phyloP scores from a whole-genome alignment of 2,888 invertebrate genomes.

The Eristalis tenax region DNA sequence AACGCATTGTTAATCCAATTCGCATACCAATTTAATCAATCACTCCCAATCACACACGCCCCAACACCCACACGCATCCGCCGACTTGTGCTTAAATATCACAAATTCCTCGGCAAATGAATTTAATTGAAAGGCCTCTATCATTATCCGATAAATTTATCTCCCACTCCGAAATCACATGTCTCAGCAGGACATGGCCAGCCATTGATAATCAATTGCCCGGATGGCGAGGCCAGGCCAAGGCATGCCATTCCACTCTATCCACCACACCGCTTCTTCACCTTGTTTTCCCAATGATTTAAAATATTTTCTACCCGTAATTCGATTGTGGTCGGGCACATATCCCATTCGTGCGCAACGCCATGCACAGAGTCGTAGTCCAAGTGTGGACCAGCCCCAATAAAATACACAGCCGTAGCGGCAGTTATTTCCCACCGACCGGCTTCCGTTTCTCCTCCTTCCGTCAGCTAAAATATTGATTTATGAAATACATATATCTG shows the following conservation, averaged over 20 bases:
- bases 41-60: constrained; percentile 14
- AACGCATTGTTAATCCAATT: constrained; percentile 40
- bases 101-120: constrained; percentile 50
- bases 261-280: neutral
- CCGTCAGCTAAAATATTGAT: constrained; percentile 41
- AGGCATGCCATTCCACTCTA: neutral
- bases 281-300: constrained; percentile 35
- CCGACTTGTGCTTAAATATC: neutral
- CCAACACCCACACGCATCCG: neutral
- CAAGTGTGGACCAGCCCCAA: neutral
- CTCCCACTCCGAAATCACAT: constrained; percentile 41
- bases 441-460: constrained; percentile 1
- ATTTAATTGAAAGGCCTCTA: constrained; percentile 58
- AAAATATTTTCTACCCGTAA: constrained; percentile 49
- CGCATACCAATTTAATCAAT: neutral
- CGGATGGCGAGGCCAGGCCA: constrained; percentile 18
- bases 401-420: neutral
- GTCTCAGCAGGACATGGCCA: constrained; percentile 40
- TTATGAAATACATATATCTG: constrained; percentile 25
- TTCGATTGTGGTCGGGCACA: constrained; percentile 36
- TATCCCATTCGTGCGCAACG: constrained; percentile 46
- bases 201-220: constrained; percentile 61
- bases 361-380: constrained; percentile 20
- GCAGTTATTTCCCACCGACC: constrained; percentile 19
- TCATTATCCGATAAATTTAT: constrained; percentile 60